Evolutionary conservation across 2,113 vertebrate species (phyloP).

Genomic region (Vulpes lagopus): DNA sequence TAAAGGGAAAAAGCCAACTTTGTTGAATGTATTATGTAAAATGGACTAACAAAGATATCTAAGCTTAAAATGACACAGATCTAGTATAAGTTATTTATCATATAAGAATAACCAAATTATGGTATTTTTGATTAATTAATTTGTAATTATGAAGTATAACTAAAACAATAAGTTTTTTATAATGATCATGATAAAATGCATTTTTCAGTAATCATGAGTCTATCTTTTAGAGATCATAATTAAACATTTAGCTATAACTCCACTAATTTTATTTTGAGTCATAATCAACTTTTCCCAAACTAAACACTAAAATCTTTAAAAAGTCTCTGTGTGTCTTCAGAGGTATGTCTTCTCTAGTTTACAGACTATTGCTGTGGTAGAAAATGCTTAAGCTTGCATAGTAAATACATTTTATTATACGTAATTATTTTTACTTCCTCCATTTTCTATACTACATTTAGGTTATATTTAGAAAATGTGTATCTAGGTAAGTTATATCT

Average conservation of each 20-base stretch:
- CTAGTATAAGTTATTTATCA: neutral
- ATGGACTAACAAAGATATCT: neutral
- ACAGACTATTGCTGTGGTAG: neutral
- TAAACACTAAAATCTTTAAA: neutral
- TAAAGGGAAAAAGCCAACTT: neutral
- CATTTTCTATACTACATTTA: neutral
- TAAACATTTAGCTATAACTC: neutral
- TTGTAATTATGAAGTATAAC: neutral
- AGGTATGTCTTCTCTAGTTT: neutral
- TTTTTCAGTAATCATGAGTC: neutral
- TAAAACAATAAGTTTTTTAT: neutral
- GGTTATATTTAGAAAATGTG: neutral
- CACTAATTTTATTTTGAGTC: neutral
- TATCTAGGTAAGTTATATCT: neutral
- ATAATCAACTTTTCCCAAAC: neutral
- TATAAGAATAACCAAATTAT: neutral
- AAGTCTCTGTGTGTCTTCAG: neutral
- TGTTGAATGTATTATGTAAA: neutral
- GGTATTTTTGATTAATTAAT: neutral
- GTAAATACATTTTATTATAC: neutral
- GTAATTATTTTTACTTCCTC: neutral
- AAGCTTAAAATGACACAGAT: neutral
- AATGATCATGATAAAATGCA: neutral
- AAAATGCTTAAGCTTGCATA: neutral
- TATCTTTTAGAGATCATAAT: neutral